Evolutionary conservation across 2,113 vertebrate species (phyloP), one percentile per base, ranked within the genome.

Genomic region (Mola mola): DNA sequence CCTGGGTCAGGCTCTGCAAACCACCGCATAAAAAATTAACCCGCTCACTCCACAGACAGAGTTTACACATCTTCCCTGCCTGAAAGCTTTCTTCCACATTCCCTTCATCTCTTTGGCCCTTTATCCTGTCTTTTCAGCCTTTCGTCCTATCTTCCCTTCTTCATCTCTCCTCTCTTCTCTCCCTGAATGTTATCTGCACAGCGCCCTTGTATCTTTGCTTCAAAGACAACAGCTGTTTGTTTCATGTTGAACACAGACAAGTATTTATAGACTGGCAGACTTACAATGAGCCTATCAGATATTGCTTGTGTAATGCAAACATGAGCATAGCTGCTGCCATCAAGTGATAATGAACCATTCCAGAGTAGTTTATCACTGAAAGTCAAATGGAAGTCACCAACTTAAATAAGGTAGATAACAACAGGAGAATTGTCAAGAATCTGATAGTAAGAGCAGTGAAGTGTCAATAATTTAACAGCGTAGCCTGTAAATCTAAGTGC

Each of bases 21-120:
- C 71, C n/a, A 28, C 56, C 1, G 1, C 72, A 86, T 90, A 75
- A 90, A 89, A 88, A 73, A 89, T 90, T 71, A 75, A 87, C 81
- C 79, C 80, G 63, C 63, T 75, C 50, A n/a, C 67, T 72, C 62
- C 31, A 52, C 53, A 78, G 56, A 83, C 41, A 67, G 44, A 56
- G 61, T 47, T 59, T 22, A 59, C 61, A 67, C 60, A 55, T 83
- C 43, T 63, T 67, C 10, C 25, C 41, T 55, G 36, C 41, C 48
- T 20, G 48, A 50, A 47, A 74, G 26, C 44, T 13, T 61, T 49
- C n/a, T 52, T 17, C n/a, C 43, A 49, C 43, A n/a, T 24, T 33
- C 44, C 42, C 36, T 42, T 79, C 50, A 65, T 77, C 40, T 62
- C 16, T 17, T 29, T n/a, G 52, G 25, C 63, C 40, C 51, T 34